Base-by-base conservation (phyloP, 2,113 vertebrate genomes). In the Odontesthes bonariensis region DNA sequence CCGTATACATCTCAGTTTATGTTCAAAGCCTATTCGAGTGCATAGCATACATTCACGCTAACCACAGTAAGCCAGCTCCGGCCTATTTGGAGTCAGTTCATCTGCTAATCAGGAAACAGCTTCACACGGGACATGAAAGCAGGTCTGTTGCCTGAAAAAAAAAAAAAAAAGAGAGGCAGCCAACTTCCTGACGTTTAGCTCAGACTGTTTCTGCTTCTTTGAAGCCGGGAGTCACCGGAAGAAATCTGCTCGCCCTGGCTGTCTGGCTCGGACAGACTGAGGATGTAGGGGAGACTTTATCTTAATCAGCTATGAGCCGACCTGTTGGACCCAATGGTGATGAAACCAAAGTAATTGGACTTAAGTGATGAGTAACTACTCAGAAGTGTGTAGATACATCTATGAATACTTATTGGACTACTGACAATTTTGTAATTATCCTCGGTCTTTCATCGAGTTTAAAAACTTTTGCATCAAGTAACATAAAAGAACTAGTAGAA, bases 51-150 rank as follows among this genome's bases (percentile, higher is more conserved):
- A 46, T 11, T 63, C 27, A 60, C 23, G 22, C 22, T 42, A 23
- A 27, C 38, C 5, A 11, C 51, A 70, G 13, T 52, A 20, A 19
- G 23, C 51, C 13, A 11, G 53, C 52, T 20, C 11, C 40, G 58
- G 53, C 9, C 47, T 69, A 17, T 76, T 74, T 69, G 40, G 54
- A 70, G 40, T 44, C 74, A 53, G 65, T 54, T 60, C 60, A 42
- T 42, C 38, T 33, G 35, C 74, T 83, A 31, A 89, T 86, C 77
- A 92, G 88, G 87, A 89, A 89, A 71, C 60, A 14, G 68, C 81
- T 70, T 78, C 69, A 78, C 51, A 56, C 54, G 58, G 63, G 33
- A 89, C 71, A 86, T 89, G 72, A 90, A 92, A 88, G 83, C 33
- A 53, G 73, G 73, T 56, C 22, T 2, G 19, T 44, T 63, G 66